phyloP scores from a whole-genome alignment of 2,888 invertebrate genomes.

The Onchidella celtica region DNA sequence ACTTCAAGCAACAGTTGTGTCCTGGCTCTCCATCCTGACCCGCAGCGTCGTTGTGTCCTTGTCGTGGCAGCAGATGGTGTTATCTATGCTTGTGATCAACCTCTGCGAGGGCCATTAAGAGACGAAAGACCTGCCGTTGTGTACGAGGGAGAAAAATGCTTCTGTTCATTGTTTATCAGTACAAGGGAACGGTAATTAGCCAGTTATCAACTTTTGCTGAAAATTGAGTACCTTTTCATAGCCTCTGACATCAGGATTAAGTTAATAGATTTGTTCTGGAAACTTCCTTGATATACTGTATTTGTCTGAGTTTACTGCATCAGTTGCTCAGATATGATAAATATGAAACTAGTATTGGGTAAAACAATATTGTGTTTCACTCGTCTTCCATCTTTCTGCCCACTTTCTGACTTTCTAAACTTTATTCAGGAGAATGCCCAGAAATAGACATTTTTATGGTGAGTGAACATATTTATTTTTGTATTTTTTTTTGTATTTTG shows the following conservation, averaged over 20 bases:
- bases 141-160: constrained; percentile 44
- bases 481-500: too few relatives aligned
- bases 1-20: constrained; percentile 5
- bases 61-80: constrained; percentile 41
- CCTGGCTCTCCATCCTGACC: constrained; percentile 42
- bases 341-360: background rate
- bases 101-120: background rate
- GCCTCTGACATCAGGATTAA: too few relatives aligned
- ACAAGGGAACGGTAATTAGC: constrained; percentile 51
- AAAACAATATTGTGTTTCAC: background rate
- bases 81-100: constrained; percentile 32
- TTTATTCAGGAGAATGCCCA: too few relatives aligned
- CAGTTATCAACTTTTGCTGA: background rate
- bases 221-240: too few relatives aligned
- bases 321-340: background rate
- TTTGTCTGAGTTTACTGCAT: too few relatives aligned
- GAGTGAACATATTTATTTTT: too few relatives aligned
- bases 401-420: too few relatives aligned
- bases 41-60: constrained; percentile 19
- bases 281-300: too few relatives aligned
- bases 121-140: constrained; percentile 25
- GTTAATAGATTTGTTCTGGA: too few relatives aligned
- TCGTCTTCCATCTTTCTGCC: too few relatives aligned
- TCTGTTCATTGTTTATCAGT: constrained; percentile 54
- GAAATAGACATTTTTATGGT: too few relatives aligned